These are phyloP conservation scores for Macropus fuliginosus DNA, from an alignment of 2,797 vertebrate genomes.

Conservation along the genomic window DNA sequence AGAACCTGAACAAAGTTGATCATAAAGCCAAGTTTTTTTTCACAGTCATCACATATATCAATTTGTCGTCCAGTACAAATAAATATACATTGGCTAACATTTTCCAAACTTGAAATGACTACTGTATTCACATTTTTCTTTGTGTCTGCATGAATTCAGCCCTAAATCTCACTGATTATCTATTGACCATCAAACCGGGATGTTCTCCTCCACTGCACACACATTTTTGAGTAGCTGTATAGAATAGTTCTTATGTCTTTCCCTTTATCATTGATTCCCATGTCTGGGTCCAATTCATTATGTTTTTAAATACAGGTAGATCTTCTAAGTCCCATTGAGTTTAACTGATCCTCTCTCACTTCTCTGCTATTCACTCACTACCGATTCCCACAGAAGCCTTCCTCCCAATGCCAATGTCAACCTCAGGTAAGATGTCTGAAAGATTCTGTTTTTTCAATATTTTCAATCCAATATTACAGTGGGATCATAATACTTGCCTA, in stretches of 20 bases:
- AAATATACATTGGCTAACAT: neutral
- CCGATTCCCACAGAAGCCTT: neutral
- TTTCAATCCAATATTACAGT: neutral
- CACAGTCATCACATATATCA: neutral
- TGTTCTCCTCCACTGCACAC: neutral
- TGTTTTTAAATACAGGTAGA: neutral
- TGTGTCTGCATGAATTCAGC: neutral
- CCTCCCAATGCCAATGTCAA: neutral
- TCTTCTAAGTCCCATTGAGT: neutral
- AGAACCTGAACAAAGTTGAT: neutral
- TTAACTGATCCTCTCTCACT: neutral
- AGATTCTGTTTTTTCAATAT: neutral
- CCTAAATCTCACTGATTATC: neutral
- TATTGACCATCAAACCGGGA: neutral
- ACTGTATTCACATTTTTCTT: neutral
- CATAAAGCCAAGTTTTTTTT: neutral
- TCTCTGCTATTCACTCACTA: neutral
- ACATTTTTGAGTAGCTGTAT: neutral
- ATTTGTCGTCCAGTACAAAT: neutral
- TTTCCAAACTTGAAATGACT: neutral
- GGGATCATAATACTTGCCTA: neutral
- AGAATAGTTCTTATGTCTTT: neutral
- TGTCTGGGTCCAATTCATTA: neutral
- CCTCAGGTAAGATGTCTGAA: neutral
- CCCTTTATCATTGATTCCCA: neutral